Base-by-base conservation (phyloP, 1,140 invertebrate species). In the Ceratosolen fusciceps region DNA sequence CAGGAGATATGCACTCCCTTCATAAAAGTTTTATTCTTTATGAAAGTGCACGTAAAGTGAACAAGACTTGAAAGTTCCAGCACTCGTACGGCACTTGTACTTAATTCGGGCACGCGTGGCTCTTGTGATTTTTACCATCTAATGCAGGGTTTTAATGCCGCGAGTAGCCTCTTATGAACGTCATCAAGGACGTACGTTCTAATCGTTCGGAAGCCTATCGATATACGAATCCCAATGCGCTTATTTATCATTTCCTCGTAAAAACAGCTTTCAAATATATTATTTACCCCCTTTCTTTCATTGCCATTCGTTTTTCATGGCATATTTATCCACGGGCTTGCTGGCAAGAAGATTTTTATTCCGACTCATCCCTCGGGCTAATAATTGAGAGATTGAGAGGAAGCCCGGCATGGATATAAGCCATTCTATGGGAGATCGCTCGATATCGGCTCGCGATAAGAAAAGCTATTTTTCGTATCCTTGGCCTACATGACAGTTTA, bases 401-500 rank as follows among this genome's bases (percentile, higher is more conserved):
- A 37, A 65, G 31, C 37, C 60, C n/a, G 14, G 34, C 4, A 65
- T 5, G 31, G 31, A 37, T 65, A 31, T 37, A 37, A 37, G 31
- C 60, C 37, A 12, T 16, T 65, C 60, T 65, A 31, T n/a, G 21
- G n/a, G 3, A 65, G 60, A 9, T 65, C 34, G 31, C 37, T 65
- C 5, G 31, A 65, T 65, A 65, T 65, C 34, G n/a, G 10, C 14
- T 34, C 9, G 21, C 5, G 60, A 65, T 37, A 65, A 37, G 60
- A 65, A 37, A 12, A 62, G 60, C 60, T 37, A 65, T 65, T 65
- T 60, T 60, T 60, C 56, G 24, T 31, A 60, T 10, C 56, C 56
- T 60, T 65, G 4, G n/a, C 31, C n/a, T 9, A 65, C 37, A 65
- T 16, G 60, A 10, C 29, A 34, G 60, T 65, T 65, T 31, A 8